Percentiles rank a stretch among this genome's conserved stretches.
These are phyloP conservation scores for Hyppa rectilinea DNA, from an alignment of 2,888 invertebrate genomes.

Conservation along the genomic window DNA sequence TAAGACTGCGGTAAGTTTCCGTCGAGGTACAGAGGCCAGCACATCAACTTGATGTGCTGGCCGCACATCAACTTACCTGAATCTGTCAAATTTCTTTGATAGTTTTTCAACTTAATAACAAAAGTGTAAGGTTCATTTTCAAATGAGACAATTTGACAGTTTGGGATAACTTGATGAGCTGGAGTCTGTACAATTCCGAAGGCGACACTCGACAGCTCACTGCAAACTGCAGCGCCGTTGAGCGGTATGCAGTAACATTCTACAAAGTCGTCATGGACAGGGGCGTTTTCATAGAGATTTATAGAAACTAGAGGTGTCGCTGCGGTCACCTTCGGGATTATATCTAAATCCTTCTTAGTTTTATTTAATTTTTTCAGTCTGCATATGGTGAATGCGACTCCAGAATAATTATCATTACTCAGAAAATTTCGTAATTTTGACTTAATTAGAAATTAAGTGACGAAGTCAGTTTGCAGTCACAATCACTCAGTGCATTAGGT, in stretches of 20 bases:
- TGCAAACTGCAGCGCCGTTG: no score
- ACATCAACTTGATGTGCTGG: no score
- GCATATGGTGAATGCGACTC: neutral
- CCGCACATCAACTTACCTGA: no score
- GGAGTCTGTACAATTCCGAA: neutral
- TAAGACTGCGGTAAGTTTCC: conserved; percentile 92
- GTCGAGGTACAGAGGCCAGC: no score
- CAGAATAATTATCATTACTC: neutral
- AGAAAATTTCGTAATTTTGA: neutral
- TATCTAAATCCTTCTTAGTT: neutral
- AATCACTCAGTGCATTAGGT: neutral
- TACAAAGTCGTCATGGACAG: no score
- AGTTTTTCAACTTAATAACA: no score
- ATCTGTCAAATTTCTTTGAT: no score
- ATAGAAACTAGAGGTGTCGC: no score
- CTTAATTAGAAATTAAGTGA: neutral
- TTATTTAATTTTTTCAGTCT: neutral
- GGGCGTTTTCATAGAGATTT: neutral
- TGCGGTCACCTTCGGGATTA: neutral
- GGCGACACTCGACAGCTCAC: neutral
- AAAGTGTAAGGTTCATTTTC: no score
- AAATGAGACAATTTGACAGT: no score
- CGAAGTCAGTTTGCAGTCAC: no score
- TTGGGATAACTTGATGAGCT: no score
- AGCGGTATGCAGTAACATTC: neutral